These are phyloP conservation scores for Ictalurus furcatus DNA, from an alignment of 2,113 vertebrate genomes.

Conservation along the genomic window DNA sequence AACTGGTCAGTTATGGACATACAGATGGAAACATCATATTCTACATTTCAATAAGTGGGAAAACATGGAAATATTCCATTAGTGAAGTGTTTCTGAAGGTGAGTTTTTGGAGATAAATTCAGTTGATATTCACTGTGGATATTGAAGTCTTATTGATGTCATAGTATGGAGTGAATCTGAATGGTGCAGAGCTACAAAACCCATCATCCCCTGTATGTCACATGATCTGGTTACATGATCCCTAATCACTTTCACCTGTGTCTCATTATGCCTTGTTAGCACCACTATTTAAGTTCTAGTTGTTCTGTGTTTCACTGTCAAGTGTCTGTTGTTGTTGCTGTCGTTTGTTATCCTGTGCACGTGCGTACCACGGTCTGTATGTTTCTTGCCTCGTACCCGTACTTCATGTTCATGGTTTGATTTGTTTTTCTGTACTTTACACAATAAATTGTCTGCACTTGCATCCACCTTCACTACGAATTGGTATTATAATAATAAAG, in stretches of 20 bases:
- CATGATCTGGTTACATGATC: neutral
- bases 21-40: neutral
- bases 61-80: neutral
- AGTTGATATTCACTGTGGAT: neutral
- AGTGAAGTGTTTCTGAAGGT: neutral
- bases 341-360: neutral
- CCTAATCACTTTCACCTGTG: neutral
- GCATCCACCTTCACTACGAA: neutral
- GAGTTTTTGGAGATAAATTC: neutral
- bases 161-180: neutral
- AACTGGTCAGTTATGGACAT: neutral
- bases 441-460: neutral
- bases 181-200: neutral
- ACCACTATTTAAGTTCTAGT: neutral
- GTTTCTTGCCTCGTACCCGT: neutral
- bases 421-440: neutral
- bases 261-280: neutral
- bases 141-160: neutral
- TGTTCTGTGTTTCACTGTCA: neutral
- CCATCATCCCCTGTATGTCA: neutral
- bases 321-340: neutral
- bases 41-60: neutral
- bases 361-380: neutral
- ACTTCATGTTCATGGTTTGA: neutral
- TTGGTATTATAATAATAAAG: neutral